These are phyloP conservation scores for Pelochelys cantorii DNA, from an alignment of 2,797 vertebrate species.

Conservation along the genomic window DNA sequence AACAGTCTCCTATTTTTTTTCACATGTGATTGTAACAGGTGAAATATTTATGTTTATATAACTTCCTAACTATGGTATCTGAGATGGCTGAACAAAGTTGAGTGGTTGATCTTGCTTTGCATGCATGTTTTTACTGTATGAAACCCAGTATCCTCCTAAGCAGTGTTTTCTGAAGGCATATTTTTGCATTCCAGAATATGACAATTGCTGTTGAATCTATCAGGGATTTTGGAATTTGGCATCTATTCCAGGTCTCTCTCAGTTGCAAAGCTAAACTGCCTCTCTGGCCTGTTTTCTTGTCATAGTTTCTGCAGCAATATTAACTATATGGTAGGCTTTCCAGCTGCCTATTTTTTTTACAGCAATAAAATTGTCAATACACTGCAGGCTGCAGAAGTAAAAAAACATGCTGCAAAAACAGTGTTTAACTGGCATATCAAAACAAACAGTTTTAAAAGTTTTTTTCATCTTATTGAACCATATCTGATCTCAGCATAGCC, in stretches of 20 bases:
- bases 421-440: neutral
- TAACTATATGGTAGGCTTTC: neutral
- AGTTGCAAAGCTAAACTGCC: neutral
- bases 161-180: neutral
- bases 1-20: accelerated
- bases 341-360: neutral
- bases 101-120: neutral
- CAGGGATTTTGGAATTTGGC: neutral
- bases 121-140: accelerated
- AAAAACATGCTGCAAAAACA: neutral
- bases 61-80: neutral
- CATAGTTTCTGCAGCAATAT: neutral
- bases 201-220: neutral
- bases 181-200: neutral
- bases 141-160: too few relatives aligned
- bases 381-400: neutral
- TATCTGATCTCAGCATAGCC: neutral
- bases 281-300: neutral
- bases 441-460: neutral
- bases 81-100: accelerated
- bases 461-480: neutral
- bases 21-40: neutral
- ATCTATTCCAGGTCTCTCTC: neutral
- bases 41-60: neutral
- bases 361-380: neutral